Evolutionary conservation across 35 echinoderm and acorn worm genomes (phyloP), one percentile per base, ranked within the genome.

Genomic region (Apostichopus japonicus): DNA sequence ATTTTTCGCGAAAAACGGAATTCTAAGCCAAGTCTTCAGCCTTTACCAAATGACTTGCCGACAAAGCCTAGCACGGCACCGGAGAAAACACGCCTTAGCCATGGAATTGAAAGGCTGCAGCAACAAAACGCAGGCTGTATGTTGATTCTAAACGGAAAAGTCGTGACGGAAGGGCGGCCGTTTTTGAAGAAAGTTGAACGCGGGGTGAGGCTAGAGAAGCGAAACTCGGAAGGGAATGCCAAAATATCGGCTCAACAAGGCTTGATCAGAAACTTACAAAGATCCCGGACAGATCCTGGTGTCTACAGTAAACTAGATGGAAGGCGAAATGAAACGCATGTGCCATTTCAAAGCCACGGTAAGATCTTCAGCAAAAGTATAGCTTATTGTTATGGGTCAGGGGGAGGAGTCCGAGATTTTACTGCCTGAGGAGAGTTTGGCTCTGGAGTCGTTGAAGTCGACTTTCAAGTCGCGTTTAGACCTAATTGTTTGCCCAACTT

Each of bases 121-220:
- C 58, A 54, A 14, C 56, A 62, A 65, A 51, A 71, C 58, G 56
- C 53, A 17, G 16, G 63, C 24, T 65, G 57, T 24, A 24, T 65
- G 16, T 65, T 87, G 58, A 58, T 87, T 24, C 56, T 87, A 9
- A 87, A 67, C 24, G 86, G 86, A 27, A 62, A 87, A 58, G 17
- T 67, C 5, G 56, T 87, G 56, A 57, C 86, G 23, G 86, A 87
- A 87, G 86, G 86, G 23, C 58, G 86, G n/a, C 86, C 86, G 13
- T 63, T 87, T 58, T 87, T 87, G 86, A 87, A 87, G 23, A 62
- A 87, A 71, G 86, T 87, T 10, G 86, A 87, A 65, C 56, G 56
- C 56, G 86, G 86, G 8, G 24, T 87, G 17, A 6, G 63, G 51
- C 56, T 87, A 8, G 86, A 87, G 4, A 87, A n/a, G 24, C 58